Percentiles rank a stretch among this genome's conserved stretches.
phyloP scores from a whole-genome alignment of 2,888 invertebrate genomes.

The Epinotia nisella region DNA sequence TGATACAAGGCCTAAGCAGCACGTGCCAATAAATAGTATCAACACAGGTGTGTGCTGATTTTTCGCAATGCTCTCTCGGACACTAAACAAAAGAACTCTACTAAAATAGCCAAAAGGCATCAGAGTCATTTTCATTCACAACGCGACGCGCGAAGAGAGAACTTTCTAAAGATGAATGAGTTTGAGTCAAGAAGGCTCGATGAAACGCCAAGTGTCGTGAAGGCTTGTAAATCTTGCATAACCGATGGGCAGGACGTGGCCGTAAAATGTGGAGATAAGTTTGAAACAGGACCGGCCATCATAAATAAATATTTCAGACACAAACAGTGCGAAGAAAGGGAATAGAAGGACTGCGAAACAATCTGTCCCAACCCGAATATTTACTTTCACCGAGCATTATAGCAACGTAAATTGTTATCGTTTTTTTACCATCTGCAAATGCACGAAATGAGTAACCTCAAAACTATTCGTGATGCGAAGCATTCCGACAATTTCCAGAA shows the following conservation, averaged over 20 bases:
- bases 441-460: conserved; percentile 26
- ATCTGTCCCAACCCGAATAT: neutral
- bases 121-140: conserved; percentile 49
- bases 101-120: conserved; percentile 46
- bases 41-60: conserved; percentile 33
- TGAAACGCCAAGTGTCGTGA: conserved; percentile 29
- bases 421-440: conserved; percentile 21
- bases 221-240: conserved; percentile 41
- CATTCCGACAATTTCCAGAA: conserved; percentile 32
- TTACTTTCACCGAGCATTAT: neutral
- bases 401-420: neutral
- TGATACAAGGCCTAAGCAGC: conserved; percentile 24
- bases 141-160: conserved; percentile 1
- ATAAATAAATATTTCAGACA: conserved; percentile 25
- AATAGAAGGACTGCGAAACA: neutral
- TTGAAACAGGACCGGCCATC: conserved; percentile 34
- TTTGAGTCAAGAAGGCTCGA: conserved; percentile 17
- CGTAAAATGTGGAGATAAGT: conserved; percentile 24
- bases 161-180: conserved; percentile 23
- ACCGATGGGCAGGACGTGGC: conserved; percentile 34
- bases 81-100: conserved; percentile 25
- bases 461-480: conserved; percentile 17
- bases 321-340: conserved; percentile 5
- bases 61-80: conserved; percentile 37
- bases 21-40: conserved; percentile 37